Evolutionary conservation across 1,140 invertebrate species (phyloP).

Genomic region (Zaprionus lachaisei): DNA sequence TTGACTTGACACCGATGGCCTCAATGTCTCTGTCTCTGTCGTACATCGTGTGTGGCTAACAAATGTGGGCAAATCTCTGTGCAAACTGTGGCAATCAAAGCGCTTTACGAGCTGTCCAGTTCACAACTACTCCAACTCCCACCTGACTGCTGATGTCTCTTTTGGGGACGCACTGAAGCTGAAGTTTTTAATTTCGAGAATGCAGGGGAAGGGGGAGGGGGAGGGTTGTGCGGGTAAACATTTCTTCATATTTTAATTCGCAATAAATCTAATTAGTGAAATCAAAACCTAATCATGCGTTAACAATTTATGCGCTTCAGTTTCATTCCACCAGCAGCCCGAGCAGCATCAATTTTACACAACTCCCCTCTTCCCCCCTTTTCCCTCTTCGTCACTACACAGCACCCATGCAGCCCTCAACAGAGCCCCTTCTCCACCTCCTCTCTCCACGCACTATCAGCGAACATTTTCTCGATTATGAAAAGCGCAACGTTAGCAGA

Average conservation of each 20-base stretch:
- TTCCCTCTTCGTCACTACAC: too few species aligned
- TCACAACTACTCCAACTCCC: not conserved
- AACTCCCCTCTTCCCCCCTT: not conserved
- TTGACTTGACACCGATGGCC: constrained; percentile 63
- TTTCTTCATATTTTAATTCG: constrained; percentile 70
- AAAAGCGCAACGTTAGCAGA: constrained; percentile 73
- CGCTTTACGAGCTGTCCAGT: constrained; percentile 42
- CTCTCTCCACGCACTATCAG: not conserved
- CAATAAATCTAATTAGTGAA: constrained; percentile 82
- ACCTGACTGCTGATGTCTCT: not conserved
- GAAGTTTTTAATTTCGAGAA: constrained; percentile 77
- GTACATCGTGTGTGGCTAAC: constrained; percentile 38
- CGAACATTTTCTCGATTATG: constrained; percentile 67
- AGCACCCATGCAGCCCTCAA: too few species aligned
- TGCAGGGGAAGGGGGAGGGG: not conserved
- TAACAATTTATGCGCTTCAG: constrained; percentile 79
- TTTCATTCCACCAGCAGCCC: constrained; percentile 51
- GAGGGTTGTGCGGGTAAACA: not conserved
- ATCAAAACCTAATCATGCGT: constrained; percentile 81
- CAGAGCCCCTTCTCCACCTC: too few species aligned
- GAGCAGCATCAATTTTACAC: constrained; percentile 39
- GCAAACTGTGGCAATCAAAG: constrained; percentile 63
- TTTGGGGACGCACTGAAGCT: constrained; percentile 57
- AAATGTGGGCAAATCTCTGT: constrained; percentile 74
- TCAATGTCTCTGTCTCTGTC: constrained; percentile 34